Evolutionary conservation across 37 sponge, comb jelly and placozoan genomes (phyloP).

Genomic region (Eunapius fragilis): DNA sequence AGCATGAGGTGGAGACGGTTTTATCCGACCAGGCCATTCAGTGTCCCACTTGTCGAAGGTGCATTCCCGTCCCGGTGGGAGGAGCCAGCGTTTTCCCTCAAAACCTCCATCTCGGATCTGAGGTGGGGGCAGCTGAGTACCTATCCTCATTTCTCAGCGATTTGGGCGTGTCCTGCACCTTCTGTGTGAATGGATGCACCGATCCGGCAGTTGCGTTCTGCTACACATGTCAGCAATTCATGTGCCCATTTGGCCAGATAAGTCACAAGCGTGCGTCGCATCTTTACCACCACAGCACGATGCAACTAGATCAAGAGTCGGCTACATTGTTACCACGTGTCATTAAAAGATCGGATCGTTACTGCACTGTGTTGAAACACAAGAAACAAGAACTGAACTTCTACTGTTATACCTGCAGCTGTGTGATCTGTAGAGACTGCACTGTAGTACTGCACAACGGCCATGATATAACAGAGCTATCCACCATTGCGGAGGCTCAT

Average conservation of each 20-base stretch:
- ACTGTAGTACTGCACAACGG: background rate
- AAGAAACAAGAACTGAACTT: background rate
- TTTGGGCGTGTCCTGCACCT: background rate
- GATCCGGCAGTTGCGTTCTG: background rate
- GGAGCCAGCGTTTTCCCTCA: background rate
- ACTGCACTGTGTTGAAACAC: background rate
- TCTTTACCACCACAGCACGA: background rate
- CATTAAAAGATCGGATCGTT: background rate
- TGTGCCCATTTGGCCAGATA: background rate
- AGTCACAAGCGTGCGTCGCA: background rate
- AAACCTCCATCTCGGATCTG: background rate
- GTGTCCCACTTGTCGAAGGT: background rate
- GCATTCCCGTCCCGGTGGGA: background rate
- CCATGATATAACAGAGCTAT: background rate
- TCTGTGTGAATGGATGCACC: background rate
- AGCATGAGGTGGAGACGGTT: background rate
- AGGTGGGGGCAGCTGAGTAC: background rate
- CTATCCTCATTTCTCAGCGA: background rate
- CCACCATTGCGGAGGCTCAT: background rate
- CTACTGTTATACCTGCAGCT: background rate
- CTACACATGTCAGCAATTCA: background rate
- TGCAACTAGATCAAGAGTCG: background rate
- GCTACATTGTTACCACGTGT: background rate
- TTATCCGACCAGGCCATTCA: background rate
- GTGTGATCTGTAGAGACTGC: background rate